Percentiles rank a stretch among this genome's conserved stretches.
Conservation (phyloP, 2,797 vertebrate genomes). For the Phoebastria nigripes region DNA sequence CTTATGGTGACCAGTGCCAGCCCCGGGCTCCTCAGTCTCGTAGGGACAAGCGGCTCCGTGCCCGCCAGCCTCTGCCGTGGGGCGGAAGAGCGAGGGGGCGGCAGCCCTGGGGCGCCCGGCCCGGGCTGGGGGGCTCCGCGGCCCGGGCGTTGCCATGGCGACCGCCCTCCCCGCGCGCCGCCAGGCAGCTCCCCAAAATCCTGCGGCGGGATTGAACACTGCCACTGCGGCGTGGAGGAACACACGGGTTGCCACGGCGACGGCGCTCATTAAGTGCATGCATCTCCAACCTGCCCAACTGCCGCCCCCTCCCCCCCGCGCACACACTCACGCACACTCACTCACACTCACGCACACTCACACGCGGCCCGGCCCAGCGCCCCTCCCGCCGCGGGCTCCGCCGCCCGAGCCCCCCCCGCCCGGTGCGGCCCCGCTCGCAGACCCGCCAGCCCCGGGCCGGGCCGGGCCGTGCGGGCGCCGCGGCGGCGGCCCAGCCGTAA, state of each 20-base stretch:
- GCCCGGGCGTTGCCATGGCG: constrained; percentile 36
- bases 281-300: not conserved
- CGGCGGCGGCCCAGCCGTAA: not conserved
- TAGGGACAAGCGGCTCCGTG: not conserved
- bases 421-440: not conserved
- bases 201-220: constrained; percentile 33
- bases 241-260: constrained; percentile 37
- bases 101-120: not conserved
- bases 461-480: not conserved
- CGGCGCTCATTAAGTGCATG: constrained; percentile 38
- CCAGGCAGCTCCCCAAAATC: constrained; percentile 41
- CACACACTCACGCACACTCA: not conserved
- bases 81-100: not conserved
- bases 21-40: not conserved
- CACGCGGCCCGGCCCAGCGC: too few species aligned
- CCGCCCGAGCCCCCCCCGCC: not conserved
- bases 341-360: too few species aligned
- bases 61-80: too few species aligned
- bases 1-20: not conserved
- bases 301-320: not conserved
- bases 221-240: constrained; percentile 11
- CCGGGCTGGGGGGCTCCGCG: not conserved
- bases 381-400: not conserved
- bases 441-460: not conserved
- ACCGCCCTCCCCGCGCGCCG: not conserved